Evolutionary conservation across 37 sponge, comb jelly and placozoan species (phyloP).

Genomic region (Aplysina aerophoba): DNA sequence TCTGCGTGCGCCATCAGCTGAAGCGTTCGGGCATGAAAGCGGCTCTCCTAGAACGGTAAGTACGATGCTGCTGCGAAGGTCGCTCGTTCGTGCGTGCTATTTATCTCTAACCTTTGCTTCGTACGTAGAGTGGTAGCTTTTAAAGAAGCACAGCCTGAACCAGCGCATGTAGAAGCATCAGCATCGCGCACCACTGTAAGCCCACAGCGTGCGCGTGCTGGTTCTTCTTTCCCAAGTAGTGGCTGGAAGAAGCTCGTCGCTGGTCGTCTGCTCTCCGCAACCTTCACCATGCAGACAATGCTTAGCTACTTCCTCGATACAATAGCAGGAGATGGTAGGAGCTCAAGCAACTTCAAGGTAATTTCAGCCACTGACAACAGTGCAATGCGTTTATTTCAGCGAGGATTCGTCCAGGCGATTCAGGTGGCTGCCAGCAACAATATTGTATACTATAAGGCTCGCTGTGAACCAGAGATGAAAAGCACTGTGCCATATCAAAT

Average conservation of each 20-base stretch:
- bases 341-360: background rate
- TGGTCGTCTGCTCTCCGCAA: constrained; percentile 20
- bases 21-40: constrained; percentile 18
- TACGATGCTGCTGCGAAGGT: background rate
- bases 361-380: constrained; percentile 39
- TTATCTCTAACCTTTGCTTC: constrained; percentile 20
- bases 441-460: constrained; percentile 13
- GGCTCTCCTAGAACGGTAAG: no score
- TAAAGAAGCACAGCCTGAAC: constrained; percentile 19
- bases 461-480: constrained; percentile 34
- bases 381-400: constrained; percentile 25
- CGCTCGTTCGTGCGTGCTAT: background rate
- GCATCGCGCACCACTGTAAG: constrained; percentile 3
- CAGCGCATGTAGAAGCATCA: background rate
- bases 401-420: constrained; percentile 14
- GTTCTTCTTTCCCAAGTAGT: background rate
- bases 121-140: constrained; percentile 9
- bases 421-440: constrained; percentile 11
- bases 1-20: constrained; percentile 22
- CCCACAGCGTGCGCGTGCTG: background rate
- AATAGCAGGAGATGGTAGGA: constrained; percentile 31
- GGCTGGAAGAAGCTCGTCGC: constrained; percentile 31
- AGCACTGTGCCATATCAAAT: constrained; percentile 1
- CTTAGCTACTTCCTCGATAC: constrained; percentile 22
- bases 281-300: constrained; percentile 25